These are phyloP conservation scores for Lontra canadensis DNA, from an alignment of 2,113 vertebrate species.

Conservation along the genomic window DNA sequence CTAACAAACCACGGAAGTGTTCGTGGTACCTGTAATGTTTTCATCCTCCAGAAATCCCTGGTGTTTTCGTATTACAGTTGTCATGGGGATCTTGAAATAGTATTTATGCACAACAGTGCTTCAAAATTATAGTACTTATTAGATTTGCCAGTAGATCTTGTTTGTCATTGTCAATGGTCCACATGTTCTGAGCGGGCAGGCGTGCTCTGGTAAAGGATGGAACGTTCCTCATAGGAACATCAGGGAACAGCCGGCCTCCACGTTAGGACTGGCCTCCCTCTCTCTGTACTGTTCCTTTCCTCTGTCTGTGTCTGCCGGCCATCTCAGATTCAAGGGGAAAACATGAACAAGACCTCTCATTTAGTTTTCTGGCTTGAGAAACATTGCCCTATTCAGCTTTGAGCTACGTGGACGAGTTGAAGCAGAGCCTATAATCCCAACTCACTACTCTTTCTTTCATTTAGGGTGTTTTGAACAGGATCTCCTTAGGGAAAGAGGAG, in stretches of 20 bases:
- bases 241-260: neutral
- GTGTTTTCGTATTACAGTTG: neutral
- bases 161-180: neutral
- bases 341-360: neutral
- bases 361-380: neutral
- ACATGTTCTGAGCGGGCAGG: accelerated
- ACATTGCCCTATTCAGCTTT: neutral
- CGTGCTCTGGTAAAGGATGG: neutral
- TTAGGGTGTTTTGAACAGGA: neutral
- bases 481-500: neutral
- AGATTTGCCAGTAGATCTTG: neutral
- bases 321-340: neutral
- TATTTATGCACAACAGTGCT: neutral
- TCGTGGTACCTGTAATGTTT: neutral
- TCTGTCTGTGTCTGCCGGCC: too few species aligned
- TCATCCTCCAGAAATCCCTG: neutral
- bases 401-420: neutral
- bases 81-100: neutral
- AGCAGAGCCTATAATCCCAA: neutral
- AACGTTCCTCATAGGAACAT: neutral
- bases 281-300: neutral
- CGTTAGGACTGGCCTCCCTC: too few species aligned
- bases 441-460: too few species aligned
- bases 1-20: neutral
- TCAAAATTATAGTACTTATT: neutral